phyloP scores from a whole-genome alignment of 2,888 invertebrate genomes.

The Caenorhabditis macrosperma region DNA sequence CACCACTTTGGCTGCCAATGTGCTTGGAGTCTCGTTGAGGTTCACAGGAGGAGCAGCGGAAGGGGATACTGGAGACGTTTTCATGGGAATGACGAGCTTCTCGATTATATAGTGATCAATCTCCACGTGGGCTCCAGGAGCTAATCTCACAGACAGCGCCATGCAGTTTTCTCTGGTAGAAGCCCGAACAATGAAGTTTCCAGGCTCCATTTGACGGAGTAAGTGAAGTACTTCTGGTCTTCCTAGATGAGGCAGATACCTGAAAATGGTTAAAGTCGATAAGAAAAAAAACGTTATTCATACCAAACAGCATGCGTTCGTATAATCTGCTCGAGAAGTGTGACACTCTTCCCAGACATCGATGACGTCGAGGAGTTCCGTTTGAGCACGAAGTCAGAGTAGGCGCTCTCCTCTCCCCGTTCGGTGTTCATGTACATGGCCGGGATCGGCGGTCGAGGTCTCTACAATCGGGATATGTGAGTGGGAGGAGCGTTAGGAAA shows the following conservation, averaged over 20 bases:
- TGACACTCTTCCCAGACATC: conserved; percentile 49
- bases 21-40: conserved; percentile 3
- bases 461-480: conserved; percentile 35
- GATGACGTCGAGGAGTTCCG: conserved; percentile 50
- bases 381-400: conserved; percentile 53
- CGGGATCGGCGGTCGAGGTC: conserved; percentile 60
- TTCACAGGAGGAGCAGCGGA: neutral
- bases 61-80: neutral
- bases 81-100: conserved; percentile 81
- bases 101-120: conserved; percentile 97
- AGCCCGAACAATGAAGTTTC: conserved; percentile 95
- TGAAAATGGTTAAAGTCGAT: conserved; percentile 5
- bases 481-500: neutral
- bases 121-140: conserved; percentile 89
- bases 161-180: conserved; percentile 94
- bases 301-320: conserved; percentile 94
- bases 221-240: conserved; percentile 94
- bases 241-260: conserved; percentile 91
- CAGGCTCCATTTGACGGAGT: conserved; percentile 90
- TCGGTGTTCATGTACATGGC: conserved; percentile 55
- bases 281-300: neutral
- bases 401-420: conserved; percentile 41
- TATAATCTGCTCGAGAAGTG: conserved; percentile 87
- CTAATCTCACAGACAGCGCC: conserved; percentile 90
- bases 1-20: conserved; percentile 30